Evolutionary conservation across 2,888 invertebrate species (phyloP), one percentile per base, ranked within the genome.

Genomic region (Cheilosia scutellata): DNA sequence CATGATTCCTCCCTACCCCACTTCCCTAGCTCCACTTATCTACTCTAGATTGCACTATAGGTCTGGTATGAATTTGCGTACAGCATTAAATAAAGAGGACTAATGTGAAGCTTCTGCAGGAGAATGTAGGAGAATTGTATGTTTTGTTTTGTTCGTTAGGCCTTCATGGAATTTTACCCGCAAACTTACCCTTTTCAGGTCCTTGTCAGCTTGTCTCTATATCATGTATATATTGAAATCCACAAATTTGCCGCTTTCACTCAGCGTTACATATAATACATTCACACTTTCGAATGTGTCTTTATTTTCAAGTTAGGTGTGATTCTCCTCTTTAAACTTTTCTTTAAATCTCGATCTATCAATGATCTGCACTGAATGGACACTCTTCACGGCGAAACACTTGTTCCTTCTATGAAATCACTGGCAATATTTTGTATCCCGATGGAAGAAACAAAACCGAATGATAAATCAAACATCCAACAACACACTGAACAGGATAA

Each of bases 401-500:
- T 84, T 84, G 84, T 80, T 80, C 65, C 55, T 63, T 5, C 66
- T 70, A 11, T 11, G 11, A 37, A 37, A 37, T 37, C 37, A 37
- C 37, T 4, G 37, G 37, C 37, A 11, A 37, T 37, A 37, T 37
- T 37, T 72, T 47, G 2, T n/a, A 68, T 11, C 29, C 70, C 11
- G 37, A 11, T 11, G 9, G 37, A 11, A 4, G 11, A 11, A 37
- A 37, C 37, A 11, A 37, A 11, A 37, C 11, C 37, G 37, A 37
- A 11, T 11, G 37, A 86, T 86, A 86, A 86, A 86, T 86, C 86
- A 86, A 86, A 68, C 40, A 86, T 72, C 68, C 72, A 77, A 86
- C 68, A 77, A 57, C 53, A 68, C 65, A 82, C 76, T 74, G 57
- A 62, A 66, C 68, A 62, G 66, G 80, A 86, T 80, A 71, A 76